phyloP scores from a whole-genome alignment of 2,888 invertebrate species.

The Xanthia togata region DNA sequence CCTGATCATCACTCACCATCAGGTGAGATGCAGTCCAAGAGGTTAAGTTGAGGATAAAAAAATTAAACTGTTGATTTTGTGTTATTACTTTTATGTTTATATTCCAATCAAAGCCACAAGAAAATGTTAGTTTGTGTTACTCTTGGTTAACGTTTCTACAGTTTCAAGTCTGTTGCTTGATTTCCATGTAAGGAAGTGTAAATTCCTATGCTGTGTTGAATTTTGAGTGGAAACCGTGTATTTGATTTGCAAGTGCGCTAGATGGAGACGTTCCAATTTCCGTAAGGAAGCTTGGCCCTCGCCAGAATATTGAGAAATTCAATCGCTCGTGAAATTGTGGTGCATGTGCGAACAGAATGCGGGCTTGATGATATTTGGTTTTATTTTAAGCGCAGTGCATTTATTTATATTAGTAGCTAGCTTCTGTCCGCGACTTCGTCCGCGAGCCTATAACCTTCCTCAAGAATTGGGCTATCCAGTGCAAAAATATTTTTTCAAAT shows the following conservation, averaged over 20 bases:
- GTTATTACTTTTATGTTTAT: no score
- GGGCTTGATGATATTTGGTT: not conserved
- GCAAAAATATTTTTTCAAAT: no score
- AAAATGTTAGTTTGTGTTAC: not conserved
- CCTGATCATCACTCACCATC: no score
- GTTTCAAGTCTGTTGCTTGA: not conserved
- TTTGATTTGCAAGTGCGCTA: conserved; percentile 35
- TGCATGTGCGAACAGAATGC: conserved; percentile 19
- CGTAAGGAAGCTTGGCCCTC: conserved; percentile 39
- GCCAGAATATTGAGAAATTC: conserved; percentile 40
- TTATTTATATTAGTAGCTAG: not conserved
- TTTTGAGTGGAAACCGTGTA: conserved; percentile 34
- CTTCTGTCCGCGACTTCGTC: no score
- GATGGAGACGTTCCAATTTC: conserved; percentile 60
- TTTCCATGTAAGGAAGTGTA: conserved; percentile 13
- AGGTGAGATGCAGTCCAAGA: no score
- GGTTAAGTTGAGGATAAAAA: no score
- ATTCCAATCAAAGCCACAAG: no score
- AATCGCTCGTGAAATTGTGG: conserved; percentile 51
- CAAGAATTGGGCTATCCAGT: no score
- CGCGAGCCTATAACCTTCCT: no score
- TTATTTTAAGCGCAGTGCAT: not conserved
- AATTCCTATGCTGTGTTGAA: conserved; percentile 29
- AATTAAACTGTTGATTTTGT: no score
- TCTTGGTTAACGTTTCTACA: no score